Conservation (phyloP, 2,113 vertebrate species). For the Sardina pilchardus region DNA sequence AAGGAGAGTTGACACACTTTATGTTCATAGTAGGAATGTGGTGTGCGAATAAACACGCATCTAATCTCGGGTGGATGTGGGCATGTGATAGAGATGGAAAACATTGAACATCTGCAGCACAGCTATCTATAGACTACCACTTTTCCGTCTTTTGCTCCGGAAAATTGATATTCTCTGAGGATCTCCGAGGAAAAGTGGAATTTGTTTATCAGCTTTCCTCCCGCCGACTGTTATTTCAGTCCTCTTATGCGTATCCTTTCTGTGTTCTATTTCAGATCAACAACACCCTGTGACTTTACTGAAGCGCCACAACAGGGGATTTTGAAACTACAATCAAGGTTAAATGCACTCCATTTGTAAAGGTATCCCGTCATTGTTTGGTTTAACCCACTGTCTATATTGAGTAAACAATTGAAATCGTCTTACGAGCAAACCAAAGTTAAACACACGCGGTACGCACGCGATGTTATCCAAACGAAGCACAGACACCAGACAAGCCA, state of each 20-base stretch:
- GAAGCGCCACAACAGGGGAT: not conserved
- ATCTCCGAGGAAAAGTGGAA: slow-evolving; percentile 55
- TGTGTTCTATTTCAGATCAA: slow-evolving; percentile 17
- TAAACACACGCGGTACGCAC: not conserved
- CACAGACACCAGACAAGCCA: not conserved
- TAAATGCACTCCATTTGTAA: not conserved
- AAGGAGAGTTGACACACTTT: not conserved
- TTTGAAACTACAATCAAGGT: not conserved
- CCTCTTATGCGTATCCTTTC: slow-evolving; percentile 43
- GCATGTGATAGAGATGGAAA: slow-evolving; percentile 39
- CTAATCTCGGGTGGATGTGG: slow-evolving; percentile 30
- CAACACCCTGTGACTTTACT: not conserved
- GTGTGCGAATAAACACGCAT: slow-evolving; percentile 30
- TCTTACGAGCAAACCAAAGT: not conserved
- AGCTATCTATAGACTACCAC: slow-evolving; percentile 33
- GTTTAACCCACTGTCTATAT: not conserved
- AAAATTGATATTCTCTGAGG: slow-evolving; percentile 53
- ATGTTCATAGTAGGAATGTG: slow-evolving; percentile 11
- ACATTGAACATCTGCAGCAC: slow-evolving; percentile 61
- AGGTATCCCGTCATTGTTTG: not conserved
- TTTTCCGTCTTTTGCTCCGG: slow-evolving; percentile 48
- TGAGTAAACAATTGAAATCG: not conserved
- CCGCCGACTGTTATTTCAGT: slow-evolving; percentile 47
- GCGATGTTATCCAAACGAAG: not conserved
- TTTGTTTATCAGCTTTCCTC: slow-evolving; percentile 54